Conservation (phyloP, 2,113 vertebrate genomes). For the Eulemur rufifrons region DNA sequence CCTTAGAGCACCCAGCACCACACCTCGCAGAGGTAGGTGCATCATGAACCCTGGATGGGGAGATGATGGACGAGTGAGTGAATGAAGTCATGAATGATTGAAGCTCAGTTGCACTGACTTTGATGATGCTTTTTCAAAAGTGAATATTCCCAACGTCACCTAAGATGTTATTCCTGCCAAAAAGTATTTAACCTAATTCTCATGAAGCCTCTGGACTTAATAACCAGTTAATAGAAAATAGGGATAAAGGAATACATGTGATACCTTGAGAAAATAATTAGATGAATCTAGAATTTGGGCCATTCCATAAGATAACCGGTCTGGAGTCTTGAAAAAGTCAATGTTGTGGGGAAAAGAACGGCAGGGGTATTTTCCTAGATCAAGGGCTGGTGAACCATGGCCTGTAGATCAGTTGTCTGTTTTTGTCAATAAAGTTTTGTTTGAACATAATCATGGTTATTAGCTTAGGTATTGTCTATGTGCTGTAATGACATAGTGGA, state of each 20-base stretch:
- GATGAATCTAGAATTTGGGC: background rate
- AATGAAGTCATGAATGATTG: background rate
- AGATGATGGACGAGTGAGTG: too few relatives aligned
- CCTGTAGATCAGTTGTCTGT: background rate
- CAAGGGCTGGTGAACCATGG: background rate
- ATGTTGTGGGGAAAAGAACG: too few relatives aligned
- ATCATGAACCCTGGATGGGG: background rate
- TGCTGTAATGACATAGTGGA: background rate
- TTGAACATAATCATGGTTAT: background rate
- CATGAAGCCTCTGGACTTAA: background rate
- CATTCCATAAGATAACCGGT: background rate
- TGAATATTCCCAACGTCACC: background rate
- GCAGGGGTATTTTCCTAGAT: background rate
- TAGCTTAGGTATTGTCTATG: background rate
- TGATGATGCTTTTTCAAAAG: background rate
- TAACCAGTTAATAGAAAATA: background rate
- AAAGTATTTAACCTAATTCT: background rate
- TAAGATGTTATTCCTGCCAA: background rate
- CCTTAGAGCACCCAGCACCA: background rate
- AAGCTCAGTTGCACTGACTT: background rate
- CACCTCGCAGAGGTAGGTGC: background rate
- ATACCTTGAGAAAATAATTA: background rate
- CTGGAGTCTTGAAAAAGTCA: background rate
- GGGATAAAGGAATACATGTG: background rate
- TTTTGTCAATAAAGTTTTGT: background rate